Conservation (phyloP, 2,888 invertebrate genomes). For the Phortica magna region DNA sequence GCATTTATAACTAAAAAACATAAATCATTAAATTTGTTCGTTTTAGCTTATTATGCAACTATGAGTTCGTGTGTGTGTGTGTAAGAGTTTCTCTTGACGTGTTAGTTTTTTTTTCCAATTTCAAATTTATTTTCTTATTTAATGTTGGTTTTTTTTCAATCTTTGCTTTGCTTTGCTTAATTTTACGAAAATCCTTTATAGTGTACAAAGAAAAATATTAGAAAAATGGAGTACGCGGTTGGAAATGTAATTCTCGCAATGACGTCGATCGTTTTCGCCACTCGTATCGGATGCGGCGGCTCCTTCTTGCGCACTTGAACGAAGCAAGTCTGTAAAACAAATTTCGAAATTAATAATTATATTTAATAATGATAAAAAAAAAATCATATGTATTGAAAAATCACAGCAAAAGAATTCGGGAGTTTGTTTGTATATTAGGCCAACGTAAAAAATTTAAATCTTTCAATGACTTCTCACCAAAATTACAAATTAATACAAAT, state of each 20-base stretch:
- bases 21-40: neutral
- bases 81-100: neutral
- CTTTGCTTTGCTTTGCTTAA: constrained; percentile 58
- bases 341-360: neutral
- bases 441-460: constrained; percentile 1
- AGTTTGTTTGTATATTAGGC: neutral
- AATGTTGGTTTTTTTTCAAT: constrained; percentile 38
- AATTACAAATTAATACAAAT: too few species aligned
- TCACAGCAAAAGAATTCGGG: neutral
- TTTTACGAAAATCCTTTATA: constrained; percentile 87
- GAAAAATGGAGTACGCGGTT: constrained; percentile 93
- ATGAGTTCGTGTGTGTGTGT: constrained; percentile 3
- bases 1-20: constrained; percentile 8
- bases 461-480: too few species aligned
- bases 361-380: neutral
- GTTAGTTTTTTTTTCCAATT: constrained; percentile 20
- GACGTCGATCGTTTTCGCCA: constrained; percentile 96
- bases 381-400: neutral
- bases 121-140: constrained; percentile 16
- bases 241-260: constrained; percentile 96
- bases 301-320: constrained; percentile 94
- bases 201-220: constrained; percentile 96
- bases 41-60: neutral
- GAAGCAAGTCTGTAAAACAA: constrained; percentile 85
- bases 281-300: constrained; percentile 93